These are phyloP conservation scores for Muscina levida DNA, from an alignment of 2,888 invertebrate species.

Conservation along the genomic window DNA sequence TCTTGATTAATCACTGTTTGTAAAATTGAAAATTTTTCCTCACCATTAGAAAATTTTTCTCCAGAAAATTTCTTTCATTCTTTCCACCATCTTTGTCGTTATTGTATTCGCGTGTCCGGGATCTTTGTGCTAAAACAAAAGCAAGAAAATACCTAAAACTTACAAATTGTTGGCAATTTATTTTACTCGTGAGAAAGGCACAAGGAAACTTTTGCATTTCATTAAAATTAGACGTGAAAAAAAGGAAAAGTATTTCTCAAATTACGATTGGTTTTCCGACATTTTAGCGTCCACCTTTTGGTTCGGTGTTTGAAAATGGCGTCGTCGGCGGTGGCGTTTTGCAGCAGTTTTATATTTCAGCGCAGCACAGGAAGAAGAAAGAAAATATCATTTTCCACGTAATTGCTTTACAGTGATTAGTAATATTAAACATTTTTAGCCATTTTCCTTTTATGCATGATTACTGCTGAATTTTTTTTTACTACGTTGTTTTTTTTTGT, in stretches of 20 bases:
- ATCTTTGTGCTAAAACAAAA: slow-evolving; percentile 44
- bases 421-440: slow-evolving; percentile 78
- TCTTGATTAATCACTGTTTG: slow-evolving; percentile 75
- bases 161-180: slow-evolving; percentile 78
- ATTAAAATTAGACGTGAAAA: slow-evolving; percentile 41
- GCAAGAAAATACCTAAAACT: slow-evolving; percentile 73
- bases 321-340: not conserved
- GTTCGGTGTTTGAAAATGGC: not conserved
- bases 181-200: slow-evolving; percentile 66
- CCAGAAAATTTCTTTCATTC: not conserved
- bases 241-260: slow-evolving; percentile 41
- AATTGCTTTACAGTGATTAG: slow-evolving; percentile 80
- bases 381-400: slow-evolving; percentile 79
- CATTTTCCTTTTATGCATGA: slow-evolving; percentile 66
- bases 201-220: slow-evolving; percentile 37
- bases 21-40: slow-evolving; percentile 74
- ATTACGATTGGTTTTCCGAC: slow-evolving; percentile 53
- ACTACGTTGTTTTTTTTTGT: slow-evolving; percentile 65
- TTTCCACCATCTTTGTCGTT: not conserved
- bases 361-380: slow-evolving; percentile 60
- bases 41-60: slow-evolving; percentile 67
- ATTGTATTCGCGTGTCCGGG: slow-evolving; percentile 28
- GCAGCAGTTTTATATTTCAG: not conserved
- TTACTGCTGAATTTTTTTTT: slow-evolving; percentile 70
- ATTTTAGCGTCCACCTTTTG: slow-evolving; percentile 56